phyloP scores from a whole-genome alignment of 2,888 invertebrate species.

The Tachystola acroxantha region DNA sequence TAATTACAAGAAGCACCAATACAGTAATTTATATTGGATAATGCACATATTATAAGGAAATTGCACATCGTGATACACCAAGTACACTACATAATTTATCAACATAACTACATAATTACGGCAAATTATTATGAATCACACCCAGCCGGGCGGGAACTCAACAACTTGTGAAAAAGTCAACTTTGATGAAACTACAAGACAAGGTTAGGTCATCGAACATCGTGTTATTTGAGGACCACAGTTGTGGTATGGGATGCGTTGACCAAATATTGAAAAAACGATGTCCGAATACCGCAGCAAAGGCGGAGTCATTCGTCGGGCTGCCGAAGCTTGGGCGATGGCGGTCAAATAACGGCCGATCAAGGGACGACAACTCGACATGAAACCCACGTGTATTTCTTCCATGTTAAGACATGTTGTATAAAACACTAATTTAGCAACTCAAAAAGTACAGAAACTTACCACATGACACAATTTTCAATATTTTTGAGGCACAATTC shows the following conservation, averaged over 20 bases:
- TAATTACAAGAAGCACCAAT: too few relatives aligned
- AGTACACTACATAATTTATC: not conserved
- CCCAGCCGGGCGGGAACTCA: conserved; percentile 34
- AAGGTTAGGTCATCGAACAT: conserved; percentile 29
- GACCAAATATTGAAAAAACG: conserved; percentile 1
- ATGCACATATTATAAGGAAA: too few relatives aligned
- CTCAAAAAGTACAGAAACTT: conserved; percentile 34
- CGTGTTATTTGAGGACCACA: too few relatives aligned
- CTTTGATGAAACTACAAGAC: conserved; percentile 4
- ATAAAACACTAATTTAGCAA: too few relatives aligned
- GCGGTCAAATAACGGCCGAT: conserved; percentile 73
- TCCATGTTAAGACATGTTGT: too few relatives aligned
- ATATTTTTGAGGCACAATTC: conserved; percentile 51
- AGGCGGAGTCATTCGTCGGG: conserved; percentile 60
- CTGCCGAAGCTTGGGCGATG: conserved; percentile 71
- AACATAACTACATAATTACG: conserved; percentile 13
- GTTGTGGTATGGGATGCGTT: too few relatives aligned
- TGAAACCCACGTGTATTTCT: too few relatives aligned
- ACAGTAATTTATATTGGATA: too few relatives aligned
- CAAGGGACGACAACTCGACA: too few relatives aligned
- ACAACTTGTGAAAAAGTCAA: conserved; percentile 6
- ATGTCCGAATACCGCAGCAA: conserved; percentile 33
- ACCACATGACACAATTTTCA: conserved; percentile 65
- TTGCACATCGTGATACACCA: too few relatives aligned
- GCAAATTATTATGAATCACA: conserved; percentile 38